Evolutionary conservation across 2,797 vertebrate genomes (phyloP).

Genomic region (Sandelia bainsii): DNA sequence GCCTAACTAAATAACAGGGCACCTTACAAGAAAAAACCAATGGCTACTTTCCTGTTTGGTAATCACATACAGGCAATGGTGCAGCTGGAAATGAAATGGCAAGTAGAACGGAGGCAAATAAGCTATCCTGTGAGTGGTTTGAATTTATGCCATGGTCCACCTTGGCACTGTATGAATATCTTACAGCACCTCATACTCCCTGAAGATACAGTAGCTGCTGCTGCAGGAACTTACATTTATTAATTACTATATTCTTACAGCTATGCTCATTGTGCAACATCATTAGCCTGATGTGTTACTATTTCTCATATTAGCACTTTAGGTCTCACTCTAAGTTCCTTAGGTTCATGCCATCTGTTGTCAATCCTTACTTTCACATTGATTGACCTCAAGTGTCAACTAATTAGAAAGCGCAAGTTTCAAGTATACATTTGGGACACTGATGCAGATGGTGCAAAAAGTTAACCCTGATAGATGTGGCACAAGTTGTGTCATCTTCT

Average conservation of each 20-base stretch:
- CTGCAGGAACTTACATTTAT: conserved; percentile 22
- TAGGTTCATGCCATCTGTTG: conserved; percentile 41
- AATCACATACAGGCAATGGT: conserved; percentile 49
- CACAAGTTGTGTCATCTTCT: conserved; percentile 20
- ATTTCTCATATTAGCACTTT: conserved; percentile 28
- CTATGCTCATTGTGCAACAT: not conserved
- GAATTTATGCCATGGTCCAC: conserved; percentile 55
- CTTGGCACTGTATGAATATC: conserved; percentile 50
- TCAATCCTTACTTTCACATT: conserved; percentile 27
- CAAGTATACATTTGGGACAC: conserved; percentile 17
- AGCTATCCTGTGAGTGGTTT: conserved; percentile 46
- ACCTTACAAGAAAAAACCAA: conserved; percentile 60
- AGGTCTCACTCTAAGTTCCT: conserved; percentile 20
- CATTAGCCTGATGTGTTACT: conserved; percentile 15
- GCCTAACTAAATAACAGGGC: conserved; percentile 47
- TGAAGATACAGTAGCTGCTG: conserved; percentile 28
- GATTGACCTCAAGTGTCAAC: conserved; percentile 50
- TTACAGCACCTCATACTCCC: conserved; percentile 29
- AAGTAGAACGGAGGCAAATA: conserved; percentile 39
- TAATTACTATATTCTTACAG: conserved; percentile 15
- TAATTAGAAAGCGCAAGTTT: conserved; percentile 50
- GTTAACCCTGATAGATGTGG: conserved; percentile 36
- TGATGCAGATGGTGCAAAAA: conserved; percentile 42
- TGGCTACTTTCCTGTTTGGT: conserved; percentile 58
- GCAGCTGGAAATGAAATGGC: conserved; percentile 57